Evolutionary conservation across 1,140 invertebrate genomes (phyloP), one percentile per base, ranked within the genome.

Genomic region (Spodoptera litura): DNA sequence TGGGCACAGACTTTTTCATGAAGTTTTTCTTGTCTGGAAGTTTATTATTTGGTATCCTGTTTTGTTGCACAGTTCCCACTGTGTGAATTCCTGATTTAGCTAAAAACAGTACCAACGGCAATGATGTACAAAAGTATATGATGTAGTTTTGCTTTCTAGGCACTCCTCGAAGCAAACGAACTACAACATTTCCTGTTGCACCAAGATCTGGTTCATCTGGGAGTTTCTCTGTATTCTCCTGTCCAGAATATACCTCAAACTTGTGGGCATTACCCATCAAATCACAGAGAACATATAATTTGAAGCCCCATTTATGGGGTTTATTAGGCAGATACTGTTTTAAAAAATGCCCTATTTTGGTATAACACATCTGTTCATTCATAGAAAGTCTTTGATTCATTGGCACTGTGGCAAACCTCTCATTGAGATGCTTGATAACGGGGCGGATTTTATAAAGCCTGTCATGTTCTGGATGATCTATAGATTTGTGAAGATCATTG

Each of bases 371-470:
- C 38, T 44, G 38, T 62, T 62, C 27, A 62, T 62, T 31, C 59
- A 62, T 31, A 35, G 59, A 62, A 38, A 86, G 78, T 81, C 82
- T 81, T 84, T 83, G 82, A 68, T 86, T 44, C 81, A 89, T 86
- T 83, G 87, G 83, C 62, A 88, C 82, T 81, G 79, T 82, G 27
- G 82, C 82, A 88, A 91, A 91, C 59, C 82, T 86, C 74, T 85
- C 81, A 84, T 88, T 89, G 71, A 93, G 81, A 68, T 85, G 80
- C 78, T 89, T 81, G 66, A 91, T 85, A 76, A 77, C 12, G 2
- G 62, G 75, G 81, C 86, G 81, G 78, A 93, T 87, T 84, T 90
- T 91, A 83, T 83, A 83, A 64, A 91, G 77, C 78, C 85, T 86
- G 81, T 91, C 88, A 84, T 87, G 85, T 75, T 85, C 87, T 83